Base-by-base conservation (phyloP, 2,888 invertebrate genomes). In the Orthosia gothica region DNA sequence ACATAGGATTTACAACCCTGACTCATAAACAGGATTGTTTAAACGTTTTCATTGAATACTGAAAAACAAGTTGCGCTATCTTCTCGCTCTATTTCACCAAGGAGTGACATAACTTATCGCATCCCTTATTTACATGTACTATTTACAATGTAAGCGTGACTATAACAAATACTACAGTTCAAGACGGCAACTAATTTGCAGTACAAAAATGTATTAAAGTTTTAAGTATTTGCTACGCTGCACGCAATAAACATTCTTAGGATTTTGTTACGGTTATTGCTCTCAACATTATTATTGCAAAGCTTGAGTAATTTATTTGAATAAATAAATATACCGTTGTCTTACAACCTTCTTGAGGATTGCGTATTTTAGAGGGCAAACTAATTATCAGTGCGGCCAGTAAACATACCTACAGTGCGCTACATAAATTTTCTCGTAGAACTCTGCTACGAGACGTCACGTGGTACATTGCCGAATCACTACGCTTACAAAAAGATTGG, bases 61-160 rank as follows among this genome's bases (percentile, higher is more conserved):
- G 55, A 66, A 55, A 70, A 71, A 71, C 83, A 59, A 67, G 55
- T 82, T 66, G 15, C 26, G 26, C 49, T 83, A 83, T 83, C 81
- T 70, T 75, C 76, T 54, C 57, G 76, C 80, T 76, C 83, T 76
- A 82, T 83, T 83, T 83, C 66, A 55, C 55, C 12, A n/a, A 47
- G 23, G 18, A 73, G 65, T 79, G 79, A 83, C 80, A 82, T 83
- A 83, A 82, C 75, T 82, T 82, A 82, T 82, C 83, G 79, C 65
- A 75, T 79, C 71, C 80, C 62, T 67, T 68, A 83, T 79, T 72
- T 57, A 5, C 80, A 79, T 82, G 69, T 82, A 66, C 83, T 72
- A 83, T 82, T 75, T 71, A 82, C 79, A 79, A 76, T 50, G 71
- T 76, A 50, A 64, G 54, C 58, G 45, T 40, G 54, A 50, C 23